A percentile compares a stretch with the other conserved stretches of the same genome.
Conservation (phyloP, 2,888 invertebrate species). For the Acrobeloides nanus region DNA sequence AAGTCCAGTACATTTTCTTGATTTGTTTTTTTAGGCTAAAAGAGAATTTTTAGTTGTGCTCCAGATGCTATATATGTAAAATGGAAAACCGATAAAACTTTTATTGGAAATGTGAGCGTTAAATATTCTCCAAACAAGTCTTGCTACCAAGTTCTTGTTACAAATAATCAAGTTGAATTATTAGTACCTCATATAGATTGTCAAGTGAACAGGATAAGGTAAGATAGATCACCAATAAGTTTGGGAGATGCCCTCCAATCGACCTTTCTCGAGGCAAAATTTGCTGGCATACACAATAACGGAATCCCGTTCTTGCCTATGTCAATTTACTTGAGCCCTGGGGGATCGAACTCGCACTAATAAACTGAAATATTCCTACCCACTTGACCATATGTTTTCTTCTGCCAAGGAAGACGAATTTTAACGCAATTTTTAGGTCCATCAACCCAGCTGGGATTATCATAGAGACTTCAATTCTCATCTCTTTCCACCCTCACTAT, state of each 20-base stretch:
- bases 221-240: conserved; percentile 1
- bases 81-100: conserved; percentile 36
- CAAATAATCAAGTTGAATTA: conserved; percentile 46
- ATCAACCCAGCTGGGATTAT: conserved; percentile 34
- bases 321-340: too few relatives aligned
- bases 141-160: conserved; percentile 44
- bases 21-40: too few relatives aligned
- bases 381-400: too few relatives aligned
- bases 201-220: conserved; percentile 31
- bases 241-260: too few relatives aligned
- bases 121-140: conserved; percentile 36
- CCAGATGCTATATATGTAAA: conserved; percentile 48
- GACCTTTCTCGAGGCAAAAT: too few relatives aligned
- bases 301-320: too few relatives aligned
- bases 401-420: too few relatives aligned
- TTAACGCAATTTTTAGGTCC: conserved; percentile 19
- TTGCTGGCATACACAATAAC: too few relatives aligned
- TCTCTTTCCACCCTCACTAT: conserved; percentile 44
- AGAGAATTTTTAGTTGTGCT: conserved; percentile 39
- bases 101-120: conserved; percentile 34
- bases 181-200: conserved; percentile 46
- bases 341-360: too few relatives aligned
- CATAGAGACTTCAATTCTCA: conserved; percentile 32
- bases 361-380: too few relatives aligned
- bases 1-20: too few relatives aligned